phyloP scores from a whole-genome alignment of 2,888 invertebrate species.

The Sinotaia quadrata region DNA sequence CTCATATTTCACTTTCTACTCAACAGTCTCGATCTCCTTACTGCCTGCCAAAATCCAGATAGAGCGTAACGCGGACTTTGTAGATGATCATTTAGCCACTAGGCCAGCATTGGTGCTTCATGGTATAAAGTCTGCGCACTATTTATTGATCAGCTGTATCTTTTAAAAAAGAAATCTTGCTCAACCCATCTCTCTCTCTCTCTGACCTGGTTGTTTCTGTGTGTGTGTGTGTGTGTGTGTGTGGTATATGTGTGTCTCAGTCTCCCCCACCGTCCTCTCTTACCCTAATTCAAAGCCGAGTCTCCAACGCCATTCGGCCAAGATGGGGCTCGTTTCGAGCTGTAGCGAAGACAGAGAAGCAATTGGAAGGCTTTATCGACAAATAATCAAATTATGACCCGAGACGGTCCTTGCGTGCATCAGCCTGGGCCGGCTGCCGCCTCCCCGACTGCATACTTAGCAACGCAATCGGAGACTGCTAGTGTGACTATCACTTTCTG shows the following conservation, averaged over 20 bases:
- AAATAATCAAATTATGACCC: constrained; percentile 41
- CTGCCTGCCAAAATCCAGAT: no score
- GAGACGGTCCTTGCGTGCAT: constrained; percentile 1
- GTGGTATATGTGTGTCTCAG: no score
- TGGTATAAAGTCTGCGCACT: no score
- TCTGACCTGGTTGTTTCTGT: background rate
- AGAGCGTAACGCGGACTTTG: no score
- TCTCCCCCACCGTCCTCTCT: no score
- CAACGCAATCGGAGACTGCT: constrained; percentile 16
- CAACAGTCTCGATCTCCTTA: background rate
- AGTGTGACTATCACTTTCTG: constrained; percentile 30
- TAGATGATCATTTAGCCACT: no score
- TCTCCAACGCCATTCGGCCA: background rate
- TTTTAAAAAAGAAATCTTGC: no score
- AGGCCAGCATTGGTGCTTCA: no score
- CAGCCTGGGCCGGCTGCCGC: background rate
- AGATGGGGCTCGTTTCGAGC: constrained; percentile 24
- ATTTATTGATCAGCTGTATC: no score
- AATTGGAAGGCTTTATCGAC: constrained; percentile 35
- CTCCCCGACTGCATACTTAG: constrained; percentile 22
- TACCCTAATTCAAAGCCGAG: background rate
- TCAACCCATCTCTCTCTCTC: background rate
- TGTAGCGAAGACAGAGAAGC: constrained; percentile 21
- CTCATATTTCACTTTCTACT: background rate
- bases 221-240: constrained; percentile 10